Percentiles rank a stretch among this genome's conserved stretches.
Evolutionary conservation across 2,888 invertebrate species (phyloP).

Genomic region (Conomelus anceps): DNA sequence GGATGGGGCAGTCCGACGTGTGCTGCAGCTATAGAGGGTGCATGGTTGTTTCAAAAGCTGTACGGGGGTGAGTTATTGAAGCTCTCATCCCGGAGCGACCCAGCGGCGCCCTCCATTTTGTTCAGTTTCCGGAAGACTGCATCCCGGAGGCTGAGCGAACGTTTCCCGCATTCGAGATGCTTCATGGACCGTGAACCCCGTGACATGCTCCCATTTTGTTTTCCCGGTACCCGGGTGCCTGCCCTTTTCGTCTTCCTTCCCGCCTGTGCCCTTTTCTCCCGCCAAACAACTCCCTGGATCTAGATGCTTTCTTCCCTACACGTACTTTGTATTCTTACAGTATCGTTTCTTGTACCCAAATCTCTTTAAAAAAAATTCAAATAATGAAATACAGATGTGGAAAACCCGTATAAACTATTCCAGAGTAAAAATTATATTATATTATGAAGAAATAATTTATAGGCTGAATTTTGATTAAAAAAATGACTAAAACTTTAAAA

Average conservation of each 20-base stretch:
- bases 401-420: no score
- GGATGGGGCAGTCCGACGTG: neutral
- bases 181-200: slow-evolving; percentile 23
- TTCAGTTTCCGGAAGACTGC: slow-evolving; percentile 9
- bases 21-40: neutral
- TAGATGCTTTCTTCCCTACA: neutral
- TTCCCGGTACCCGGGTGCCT: neutral
- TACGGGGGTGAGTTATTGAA: neutral
- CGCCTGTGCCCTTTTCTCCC: neutral
- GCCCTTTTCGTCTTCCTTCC: no score
- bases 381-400: no score
- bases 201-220: neutral
- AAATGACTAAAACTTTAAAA: no score
- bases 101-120: slow-evolving; percentile 18
- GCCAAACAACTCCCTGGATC: neutral
- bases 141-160: slow-evolving; percentile 18
- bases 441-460: no score
- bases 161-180: slow-evolving; percentile 11
- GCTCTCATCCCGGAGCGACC: neutral
- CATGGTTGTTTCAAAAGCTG: neutral
- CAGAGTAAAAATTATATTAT: no score
- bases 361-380: no score
- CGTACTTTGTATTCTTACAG: no score
- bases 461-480: no score
- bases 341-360: no score